Percentiles rank a stretch among this genome's conserved stretches.
Conservation (phyloP, 2,113 vertebrate genomes). For the Lanius ludovicianus region DNA sequence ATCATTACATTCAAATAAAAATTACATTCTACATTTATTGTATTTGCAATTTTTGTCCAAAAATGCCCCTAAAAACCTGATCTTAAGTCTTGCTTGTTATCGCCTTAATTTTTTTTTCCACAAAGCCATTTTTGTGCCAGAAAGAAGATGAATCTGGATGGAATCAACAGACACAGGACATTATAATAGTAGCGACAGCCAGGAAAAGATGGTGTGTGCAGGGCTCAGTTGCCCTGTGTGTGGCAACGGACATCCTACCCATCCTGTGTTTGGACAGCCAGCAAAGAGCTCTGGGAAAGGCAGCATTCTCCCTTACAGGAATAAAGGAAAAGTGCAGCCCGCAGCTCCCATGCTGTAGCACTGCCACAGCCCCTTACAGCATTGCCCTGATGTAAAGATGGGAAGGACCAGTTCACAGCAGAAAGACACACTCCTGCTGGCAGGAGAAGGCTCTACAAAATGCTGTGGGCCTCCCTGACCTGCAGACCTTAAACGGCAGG, state of each 20-base stretch:
- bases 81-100: background rate
- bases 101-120: background rate
- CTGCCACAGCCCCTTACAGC: background rate
- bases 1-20: background rate
- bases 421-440: background rate
- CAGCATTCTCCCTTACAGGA: background rate
- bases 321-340: background rate
- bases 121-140: background rate
- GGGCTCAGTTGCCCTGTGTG: background rate
- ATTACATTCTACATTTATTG: background rate
- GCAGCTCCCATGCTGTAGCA: rapidly evolving
- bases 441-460: background rate
- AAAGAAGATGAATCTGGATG: background rate
- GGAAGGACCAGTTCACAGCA: rapidly evolving
- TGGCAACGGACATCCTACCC: no score
- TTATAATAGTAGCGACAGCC: background rate
- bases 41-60: background rate
- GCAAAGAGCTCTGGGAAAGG: background rate
- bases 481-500: background rate
- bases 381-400: background rate
- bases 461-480: background rate
- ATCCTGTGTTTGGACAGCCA: background rate
- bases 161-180: background rate
- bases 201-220: background rate
- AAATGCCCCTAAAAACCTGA: background rate